Evolutionary conservation across 1,140 invertebrate species (phyloP), one percentile per base, ranked within the genome.

Genomic region (Tetraneura akinire): DNA sequence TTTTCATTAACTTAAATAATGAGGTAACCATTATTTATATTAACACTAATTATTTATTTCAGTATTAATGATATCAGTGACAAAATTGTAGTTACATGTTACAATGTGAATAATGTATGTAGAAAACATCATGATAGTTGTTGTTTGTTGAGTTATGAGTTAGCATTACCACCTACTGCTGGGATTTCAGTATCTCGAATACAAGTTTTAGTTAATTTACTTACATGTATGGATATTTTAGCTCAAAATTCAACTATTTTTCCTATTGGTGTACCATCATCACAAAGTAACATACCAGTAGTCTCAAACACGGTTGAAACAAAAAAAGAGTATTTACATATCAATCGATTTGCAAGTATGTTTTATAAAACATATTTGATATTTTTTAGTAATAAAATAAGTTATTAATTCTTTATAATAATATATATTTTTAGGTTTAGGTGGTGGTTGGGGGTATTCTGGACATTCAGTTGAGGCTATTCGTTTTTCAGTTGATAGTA

Each of bases 401-500:
- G 8, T 4, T 37, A 37, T 37, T 37, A 37, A 37, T 37, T 37
- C 3, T 37, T 37, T 37, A 4, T 4, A 4, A 4, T 37, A 4
- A 4, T 4, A 37, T 4, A 37, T 37, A 37, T 4, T 4, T 49
- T 42, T 76, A 91, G 90, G 88, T 87, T 94, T 96, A 85, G 97
- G 97, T 42, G 96, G 96, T 73, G 96, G 96, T 10, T 99, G 97
- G 97, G 96, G 97, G 6, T 99, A 99, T 86, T 96, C 95, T 3
- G 95, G 93, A 0, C 95, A 98, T 85, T 97, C 95, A 14, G 91
- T 98, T 66, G 97, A 98, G 87, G 96, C 97, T 10, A 92, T 97
- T 81, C 88, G 95, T 64, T 97, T 98, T 84, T 94, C 94, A 90
- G 91, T 91, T 55, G 96, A 98, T 85, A 94, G 93, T 18, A 96